phyloP scores from a whole-genome alignment of 2,797 vertebrate species.

The Mus caroli region DNA sequence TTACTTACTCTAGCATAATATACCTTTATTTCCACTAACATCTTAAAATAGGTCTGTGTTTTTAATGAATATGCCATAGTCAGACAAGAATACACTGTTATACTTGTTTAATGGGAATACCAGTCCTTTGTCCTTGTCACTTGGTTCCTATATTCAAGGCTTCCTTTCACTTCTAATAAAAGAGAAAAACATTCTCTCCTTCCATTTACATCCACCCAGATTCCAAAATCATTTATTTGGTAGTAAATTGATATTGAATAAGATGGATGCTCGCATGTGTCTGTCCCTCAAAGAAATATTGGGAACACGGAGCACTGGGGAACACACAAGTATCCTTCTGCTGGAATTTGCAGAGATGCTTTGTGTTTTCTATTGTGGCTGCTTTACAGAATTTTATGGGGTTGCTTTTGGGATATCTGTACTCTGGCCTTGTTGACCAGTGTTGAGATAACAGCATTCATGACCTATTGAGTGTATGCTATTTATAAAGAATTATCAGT shows the following conservation, averaged over 20 bases:
- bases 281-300: slow-evolving; percentile 20
- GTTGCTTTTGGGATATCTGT: slow-evolving; percentile 9
- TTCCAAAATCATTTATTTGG: slow-evolving; percentile 72
- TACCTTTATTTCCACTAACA: background rate
- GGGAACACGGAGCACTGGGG: slow-evolving; percentile 26
- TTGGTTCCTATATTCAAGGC: slow-evolving; percentile 72
- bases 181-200: slow-evolving; percentile 74
- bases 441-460: background rate
- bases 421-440: background rate
- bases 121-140: slow-evolving; percentile 82
- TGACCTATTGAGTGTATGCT: background rate
- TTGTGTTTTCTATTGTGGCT: background rate
- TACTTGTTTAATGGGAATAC: slow-evolving; percentile 85
- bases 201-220: slow-evolving; percentile 63
- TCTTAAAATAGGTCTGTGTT: slow-evolving; percentile 75
- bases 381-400: background rate
- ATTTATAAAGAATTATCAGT: background rate
- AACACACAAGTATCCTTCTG: background rate
- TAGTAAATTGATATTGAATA: slow-evolving; percentile 79
- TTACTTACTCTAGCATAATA: slow-evolving; percentile 70
- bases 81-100: slow-evolving; percentile 79
- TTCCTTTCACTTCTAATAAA: slow-evolving; percentile 78
- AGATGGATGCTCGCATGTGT: slow-evolving; percentile 11
- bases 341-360: slow-evolving; percentile 50
- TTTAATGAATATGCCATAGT: slow-evolving; percentile 86